Evolutionary conservation across 1,140 invertebrate genomes (phyloP).

Genomic region (Trinorchestia longiramus): DNA sequence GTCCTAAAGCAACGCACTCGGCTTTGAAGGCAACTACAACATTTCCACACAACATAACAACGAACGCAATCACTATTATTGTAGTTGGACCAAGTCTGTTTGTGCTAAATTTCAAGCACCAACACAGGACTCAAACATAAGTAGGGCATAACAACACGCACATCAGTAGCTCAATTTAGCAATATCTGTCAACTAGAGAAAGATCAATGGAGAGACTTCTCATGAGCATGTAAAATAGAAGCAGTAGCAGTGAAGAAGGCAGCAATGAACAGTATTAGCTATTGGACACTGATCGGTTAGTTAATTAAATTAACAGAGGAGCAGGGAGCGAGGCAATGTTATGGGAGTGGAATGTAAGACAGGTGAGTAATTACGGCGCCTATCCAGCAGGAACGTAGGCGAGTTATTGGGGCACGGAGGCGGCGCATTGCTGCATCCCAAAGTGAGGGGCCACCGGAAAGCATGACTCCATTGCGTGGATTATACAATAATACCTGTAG

Average conservation of each 20-base stretch:
- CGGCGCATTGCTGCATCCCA: neutral
- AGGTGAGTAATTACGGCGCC: slow-evolving; percentile 10
- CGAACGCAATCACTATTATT: neutral
- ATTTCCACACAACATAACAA: neutral
- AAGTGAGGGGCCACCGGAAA: neutral
- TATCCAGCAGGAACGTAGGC: neutral
- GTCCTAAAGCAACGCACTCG: neutral
- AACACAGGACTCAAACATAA: neutral
- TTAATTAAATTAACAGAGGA: neutral
- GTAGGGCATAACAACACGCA: neutral
- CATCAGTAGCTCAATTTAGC: slow-evolving; percentile 1
- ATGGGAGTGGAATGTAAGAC: neutral
- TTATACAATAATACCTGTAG: no score
- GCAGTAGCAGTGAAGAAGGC: neutral
- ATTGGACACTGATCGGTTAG: slow-evolving; percentile 22
- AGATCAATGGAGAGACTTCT: neutral
- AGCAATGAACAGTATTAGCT: neutral
- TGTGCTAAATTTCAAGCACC: neutral
- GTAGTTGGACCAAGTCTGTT: neutral
- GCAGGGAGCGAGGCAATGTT: neutral
- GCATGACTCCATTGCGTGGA: no score
- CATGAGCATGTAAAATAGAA: neutral
- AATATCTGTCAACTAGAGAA: neutral
- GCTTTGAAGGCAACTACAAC: neutral
- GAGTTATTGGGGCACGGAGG: neutral